Percentiles rank a stretch among this genome's conserved stretches.
phyloP scores from a whole-genome alignment of 1,140 invertebrate genomes.

The Phocides pigmalion region DNA sequence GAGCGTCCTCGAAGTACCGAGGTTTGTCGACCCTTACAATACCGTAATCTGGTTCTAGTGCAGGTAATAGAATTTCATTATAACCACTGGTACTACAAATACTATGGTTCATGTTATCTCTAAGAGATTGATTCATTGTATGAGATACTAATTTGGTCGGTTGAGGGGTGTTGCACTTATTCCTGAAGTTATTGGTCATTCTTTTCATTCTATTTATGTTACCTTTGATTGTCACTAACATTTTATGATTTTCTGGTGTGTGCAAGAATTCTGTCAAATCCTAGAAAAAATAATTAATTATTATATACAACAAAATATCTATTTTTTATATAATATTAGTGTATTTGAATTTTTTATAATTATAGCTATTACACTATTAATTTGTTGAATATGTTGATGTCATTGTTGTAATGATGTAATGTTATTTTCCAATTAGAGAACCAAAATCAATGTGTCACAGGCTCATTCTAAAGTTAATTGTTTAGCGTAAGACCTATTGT shows the following conservation, averaged over 20 bases:
- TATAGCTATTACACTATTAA: no score
- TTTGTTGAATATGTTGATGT: no score
- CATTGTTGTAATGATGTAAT: no score
- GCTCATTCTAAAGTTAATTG: no score
- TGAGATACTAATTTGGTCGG: conserved; percentile 46
- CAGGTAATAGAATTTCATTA: conserved; percentile 48
- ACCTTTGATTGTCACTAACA: conserved; percentile 66
- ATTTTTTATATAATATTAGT: no score
- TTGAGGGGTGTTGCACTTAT: conserved; percentile 56
- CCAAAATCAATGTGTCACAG: no score
- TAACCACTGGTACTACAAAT: conserved; percentile 36
- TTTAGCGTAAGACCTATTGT: no score
- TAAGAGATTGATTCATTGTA: conserved; percentile 49
- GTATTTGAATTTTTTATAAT: no score
- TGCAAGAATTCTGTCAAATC: conserved; percentile 68
- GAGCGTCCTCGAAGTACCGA: conserved; percentile 73
- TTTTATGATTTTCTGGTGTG: conserved; percentile 70
- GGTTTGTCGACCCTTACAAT: conserved; percentile 65
- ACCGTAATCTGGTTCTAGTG: conserved; percentile 75
- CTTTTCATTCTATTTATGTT: conserved; percentile 67
- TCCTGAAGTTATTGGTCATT: conserved; percentile 62
- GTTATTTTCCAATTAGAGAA: no score
- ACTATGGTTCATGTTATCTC: conserved; percentile 49
- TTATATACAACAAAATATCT: no score
- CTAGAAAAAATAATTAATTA: conserved; percentile 53